phyloP scores from a whole-genome alignment of 2,113 vertebrate genomes.

The Apteryx owenii region DNA sequence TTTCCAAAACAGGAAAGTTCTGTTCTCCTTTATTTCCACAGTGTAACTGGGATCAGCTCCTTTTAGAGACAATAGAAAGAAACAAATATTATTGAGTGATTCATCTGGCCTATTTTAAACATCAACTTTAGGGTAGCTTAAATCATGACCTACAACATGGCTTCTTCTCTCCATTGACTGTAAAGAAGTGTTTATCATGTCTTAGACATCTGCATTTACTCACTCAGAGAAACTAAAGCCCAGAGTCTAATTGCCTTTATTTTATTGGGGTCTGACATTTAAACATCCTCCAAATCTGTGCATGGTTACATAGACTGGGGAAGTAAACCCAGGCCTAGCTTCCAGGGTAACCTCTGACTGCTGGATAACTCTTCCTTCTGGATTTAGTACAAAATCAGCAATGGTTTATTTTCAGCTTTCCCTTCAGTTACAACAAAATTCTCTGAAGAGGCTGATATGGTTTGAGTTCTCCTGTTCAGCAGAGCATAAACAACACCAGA shows the following conservation, averaged over 20 bases:
- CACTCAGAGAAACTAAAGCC: conserved; percentile 32
- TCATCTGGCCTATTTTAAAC: conserved; percentile 60
- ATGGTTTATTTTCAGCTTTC: background rate
- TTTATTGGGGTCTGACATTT: background rate
- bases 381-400: background rate
- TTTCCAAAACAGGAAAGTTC: conserved; percentile 60
- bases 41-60: conserved; percentile 18
- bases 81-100: conserved; percentile 35
- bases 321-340: conserved; percentile 40
- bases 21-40: background rate
- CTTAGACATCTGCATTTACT: conserved; percentile 41
- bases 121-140: background rate
- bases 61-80: conserved; percentile 40
- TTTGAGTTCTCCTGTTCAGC: conserved; percentile 2
- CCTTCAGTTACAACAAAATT: background rate
- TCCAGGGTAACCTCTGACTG: background rate
- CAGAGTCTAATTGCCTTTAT: background rate
- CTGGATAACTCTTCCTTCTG: conserved; percentile 19
- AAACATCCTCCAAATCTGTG: conserved; percentile 44
- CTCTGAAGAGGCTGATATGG: background rate
- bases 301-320: background rate
- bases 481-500: background rate
- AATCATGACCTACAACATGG: background rate
- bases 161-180: conserved; percentile 29
- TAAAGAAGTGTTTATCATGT: conserved; percentile 25